These are phyloP conservation scores for Sebastes hubbsi DNA, from an alignment of 2,797 vertebrate species.

Conservation along the genomic window DNA sequence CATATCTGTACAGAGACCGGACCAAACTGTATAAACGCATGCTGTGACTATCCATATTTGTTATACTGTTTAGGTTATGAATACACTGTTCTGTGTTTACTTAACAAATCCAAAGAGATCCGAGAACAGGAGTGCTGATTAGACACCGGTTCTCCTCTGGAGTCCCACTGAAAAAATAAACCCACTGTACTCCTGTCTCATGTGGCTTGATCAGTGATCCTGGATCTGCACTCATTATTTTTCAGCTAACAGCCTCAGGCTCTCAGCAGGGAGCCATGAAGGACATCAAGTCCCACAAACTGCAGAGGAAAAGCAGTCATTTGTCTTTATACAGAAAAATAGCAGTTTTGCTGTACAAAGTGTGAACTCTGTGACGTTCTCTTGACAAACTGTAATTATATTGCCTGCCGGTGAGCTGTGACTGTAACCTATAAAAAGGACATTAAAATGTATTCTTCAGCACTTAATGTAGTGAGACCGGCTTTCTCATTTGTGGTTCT, in stretches of 20 bases:
- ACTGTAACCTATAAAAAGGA: slow-evolving; percentile 10
- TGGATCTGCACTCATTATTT: slow-evolving; percentile 19
- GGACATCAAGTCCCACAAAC: slow-evolving; percentile 1
- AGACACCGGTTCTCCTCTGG: background rate
- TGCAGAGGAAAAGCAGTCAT: background rate
- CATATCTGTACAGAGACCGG: too few relatives aligned
- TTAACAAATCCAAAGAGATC: too few relatives aligned
- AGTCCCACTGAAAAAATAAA: background rate
- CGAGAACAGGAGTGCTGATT: too few relatives aligned
- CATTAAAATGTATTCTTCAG: background rate
- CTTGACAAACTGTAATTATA: slow-evolving; percentile 21
- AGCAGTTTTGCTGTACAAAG: background rate
- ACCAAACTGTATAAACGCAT: fast-evolving
- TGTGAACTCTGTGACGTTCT: background rate
- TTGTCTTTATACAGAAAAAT: background rate
- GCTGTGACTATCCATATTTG: too few relatives aligned
- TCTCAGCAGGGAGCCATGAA: slow-evolving; percentile 7
- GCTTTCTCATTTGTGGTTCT: background rate
- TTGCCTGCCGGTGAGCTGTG: background rate
- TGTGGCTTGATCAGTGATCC: slow-evolving; percentile 18
- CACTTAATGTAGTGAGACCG: background rate
- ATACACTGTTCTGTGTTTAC: too few relatives aligned
- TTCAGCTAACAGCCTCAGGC: background rate
- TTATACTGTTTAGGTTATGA: too few relatives aligned
- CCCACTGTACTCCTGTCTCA: background rate